These are phyloP conservation scores for Tuberolachnus salignus DNA, from an alignment of 2,888 invertebrate genomes.

Conservation along the genomic window DNA sequence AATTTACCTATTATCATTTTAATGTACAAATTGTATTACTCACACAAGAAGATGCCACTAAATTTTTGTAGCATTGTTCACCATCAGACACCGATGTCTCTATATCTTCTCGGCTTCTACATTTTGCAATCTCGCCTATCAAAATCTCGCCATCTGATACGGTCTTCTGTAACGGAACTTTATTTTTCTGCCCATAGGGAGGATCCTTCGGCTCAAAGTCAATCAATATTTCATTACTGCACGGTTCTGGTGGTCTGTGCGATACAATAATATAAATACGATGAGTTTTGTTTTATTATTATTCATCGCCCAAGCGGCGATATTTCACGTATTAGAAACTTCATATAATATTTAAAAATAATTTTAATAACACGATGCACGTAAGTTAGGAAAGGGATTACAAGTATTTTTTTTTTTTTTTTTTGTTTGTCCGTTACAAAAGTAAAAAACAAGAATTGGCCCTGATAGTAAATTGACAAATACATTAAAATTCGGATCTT, in stretches of 20 bases:
- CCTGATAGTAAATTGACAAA: no score
- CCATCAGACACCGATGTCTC: slow-evolving; percentile 63
- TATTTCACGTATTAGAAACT: no score
- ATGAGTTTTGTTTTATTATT: not conserved
- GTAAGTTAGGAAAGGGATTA: no score
- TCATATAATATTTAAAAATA: no score
- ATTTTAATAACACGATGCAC: no score
- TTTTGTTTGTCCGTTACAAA: no score
- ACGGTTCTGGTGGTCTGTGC: slow-evolving; percentile 65
- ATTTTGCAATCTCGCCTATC: slow-evolving; percentile 63
- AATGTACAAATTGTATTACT: not conserved
- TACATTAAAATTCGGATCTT: no score
- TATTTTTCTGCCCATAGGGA: slow-evolving; percentile 58
- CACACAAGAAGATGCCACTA: slow-evolving; percentile 43
- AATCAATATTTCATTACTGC: slow-evolving; percentile 77
- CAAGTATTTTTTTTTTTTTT: no score
- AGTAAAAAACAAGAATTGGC: no score
- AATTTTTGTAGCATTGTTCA: slow-evolving; percentile 62
- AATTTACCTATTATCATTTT: no score
- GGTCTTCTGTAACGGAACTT: slow-evolving; percentile 71
- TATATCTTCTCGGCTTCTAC: slow-evolving; percentile 63
- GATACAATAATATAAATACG: not conserved
- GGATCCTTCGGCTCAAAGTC: slow-evolving; percentile 77
- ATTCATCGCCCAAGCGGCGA: no score
- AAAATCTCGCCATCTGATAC: slow-evolving; percentile 82